phyloP scores from a whole-genome alignment of 1,140 invertebrate genomes.

The fruit fly (Drosophila melanogaster) region DNA sequence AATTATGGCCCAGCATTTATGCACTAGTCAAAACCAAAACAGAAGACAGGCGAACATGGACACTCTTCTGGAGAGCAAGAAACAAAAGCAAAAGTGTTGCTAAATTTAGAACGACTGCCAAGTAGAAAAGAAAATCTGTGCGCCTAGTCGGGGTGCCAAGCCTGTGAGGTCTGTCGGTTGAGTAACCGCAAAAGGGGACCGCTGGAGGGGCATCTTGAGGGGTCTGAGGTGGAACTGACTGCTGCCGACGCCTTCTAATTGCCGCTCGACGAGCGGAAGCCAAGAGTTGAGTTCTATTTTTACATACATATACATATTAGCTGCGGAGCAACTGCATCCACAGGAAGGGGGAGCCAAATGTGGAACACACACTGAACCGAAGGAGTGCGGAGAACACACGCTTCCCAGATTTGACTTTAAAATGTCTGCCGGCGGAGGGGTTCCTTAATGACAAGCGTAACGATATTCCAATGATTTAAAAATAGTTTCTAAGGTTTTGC shows the following conservation, averaged over 20 bases:
- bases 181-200: slow-evolving; percentile 65
- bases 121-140: slow-evolving; percentile 4
- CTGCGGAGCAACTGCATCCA: slow-evolving; percentile 20
- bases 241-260: slow-evolving; percentile 67
- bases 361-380: slow-evolving; percentile 35
- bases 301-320: slow-evolving; percentile 43
- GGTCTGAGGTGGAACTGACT: slow-evolving; percentile 6
- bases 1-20: slow-evolving; percentile 73
- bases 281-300: slow-evolving; percentile 65
- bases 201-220: neutral
- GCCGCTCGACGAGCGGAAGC: slow-evolving; percentile 49
- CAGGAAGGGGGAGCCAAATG: slow-evolving; percentile 28
- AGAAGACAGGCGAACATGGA: slow-evolving; percentile 24
- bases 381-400: slow-evolving; percentile 26
- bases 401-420: slow-evolving; percentile 26
- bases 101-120: slow-evolving; percentile 68
- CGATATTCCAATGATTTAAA: slow-evolving; percentile 1
- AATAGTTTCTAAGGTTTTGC: neutral
- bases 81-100: slow-evolving; percentile 75
- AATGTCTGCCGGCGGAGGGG: slow-evolving; percentile 15
- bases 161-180: slow-evolving; percentile 58
- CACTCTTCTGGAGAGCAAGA: slow-evolving; percentile 26
- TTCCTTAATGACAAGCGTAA: slow-evolving; percentile 19
- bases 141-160: slow-evolving; percentile 14
- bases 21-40: slow-evolving; percentile 45